phyloP scores from a whole-genome alignment of 2,888 invertebrate species.

The Himalopsyche kuldschensis region DNA sequence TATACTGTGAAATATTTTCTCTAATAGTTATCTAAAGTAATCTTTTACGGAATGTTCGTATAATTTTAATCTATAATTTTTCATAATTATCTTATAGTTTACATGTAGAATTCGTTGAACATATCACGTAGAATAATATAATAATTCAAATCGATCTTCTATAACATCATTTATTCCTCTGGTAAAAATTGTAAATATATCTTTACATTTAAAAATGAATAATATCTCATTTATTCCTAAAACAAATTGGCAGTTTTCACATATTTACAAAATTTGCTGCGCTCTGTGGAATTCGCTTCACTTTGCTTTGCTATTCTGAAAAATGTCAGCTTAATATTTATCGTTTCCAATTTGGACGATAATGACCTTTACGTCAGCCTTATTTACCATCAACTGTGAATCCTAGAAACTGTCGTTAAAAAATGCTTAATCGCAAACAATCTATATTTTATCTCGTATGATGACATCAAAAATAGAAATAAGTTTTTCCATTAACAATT shows the following conservation, averaged over 20 bases:
- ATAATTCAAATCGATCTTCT: not conserved
- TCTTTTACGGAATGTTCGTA: constrained; percentile 31
- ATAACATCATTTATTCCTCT: not conserved
- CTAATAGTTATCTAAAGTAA: constrained; percentile 43
- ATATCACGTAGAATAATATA: constrained; percentile 16
- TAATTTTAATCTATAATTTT: constrained; percentile 20
- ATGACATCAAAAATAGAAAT: no score
- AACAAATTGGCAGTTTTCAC: not conserved
- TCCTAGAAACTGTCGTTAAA: no score
- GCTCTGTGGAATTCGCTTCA: not conserved
- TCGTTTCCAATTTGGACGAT: no score
- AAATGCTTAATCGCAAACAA: no score
- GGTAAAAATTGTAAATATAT: not conserved
- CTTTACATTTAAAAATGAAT: not conserved
- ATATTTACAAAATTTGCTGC: not conserved
- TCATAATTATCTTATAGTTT: constrained; percentile 40
- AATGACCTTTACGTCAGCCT: no score
- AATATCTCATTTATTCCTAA: not conserved
- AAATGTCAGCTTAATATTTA: not conserved
- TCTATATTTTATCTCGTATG: no score
- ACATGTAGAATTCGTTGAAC: constrained; percentile 3
- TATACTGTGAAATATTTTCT: constrained; percentile 36
- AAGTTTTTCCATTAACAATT: no score
- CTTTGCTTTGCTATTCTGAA: not conserved
- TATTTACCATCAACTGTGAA: no score